Evolutionary conservation across 2,797 vertebrate species (phyloP), one percentile per base, ranked within the genome.

Genomic region (Acipenser oxyrinchus): DNA sequence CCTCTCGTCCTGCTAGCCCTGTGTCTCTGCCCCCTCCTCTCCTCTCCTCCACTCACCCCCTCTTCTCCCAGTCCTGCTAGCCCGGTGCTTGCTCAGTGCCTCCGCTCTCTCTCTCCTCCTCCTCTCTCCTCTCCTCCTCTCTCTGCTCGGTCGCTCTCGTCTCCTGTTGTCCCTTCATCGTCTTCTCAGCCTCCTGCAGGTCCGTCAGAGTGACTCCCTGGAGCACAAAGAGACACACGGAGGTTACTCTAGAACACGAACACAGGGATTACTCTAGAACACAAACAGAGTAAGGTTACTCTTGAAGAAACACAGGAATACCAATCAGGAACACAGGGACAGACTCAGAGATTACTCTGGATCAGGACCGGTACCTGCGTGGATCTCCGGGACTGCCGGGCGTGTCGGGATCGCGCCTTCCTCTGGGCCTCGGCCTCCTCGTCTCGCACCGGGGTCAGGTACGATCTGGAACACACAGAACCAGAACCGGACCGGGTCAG

Each of bases 201-300:
- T 93, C 91, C 49, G 90, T 93, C 58, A 93, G 89, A 6, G 91
- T 93, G 72, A 93, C 91, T 72, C 91, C 91, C 91, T 93, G 76
- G 10, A 18, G 69, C 12, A 62, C 6, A 51, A 71, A 71, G 4
- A 37, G 23, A 37, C 23, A 37, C 23, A 37, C 23, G 4, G 23
- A 4, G 49, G 7, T 7, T n/a, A 52, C 23, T 37, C 23, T 53
- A 48, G 50, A 37, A 3, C 12, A n/a, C 10, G 48, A 37, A 23
- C 51, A 6, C 1, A 48, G 2, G 37, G 65, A n/a, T 37, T 37
- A 4, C 23, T 37, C 23, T 37, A 64, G 13, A 37, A 37, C 67
- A 37, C 3, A 37, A 37, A 37, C 23, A 37, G 23, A 37, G 23
- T 37, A 37, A 8, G 48, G 7, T 23, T 23, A 66, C 12, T 62